Evolutionary conservation across 1,140 invertebrate genomes (phyloP).

Genomic region (Frieseomelitta varia): DNA sequence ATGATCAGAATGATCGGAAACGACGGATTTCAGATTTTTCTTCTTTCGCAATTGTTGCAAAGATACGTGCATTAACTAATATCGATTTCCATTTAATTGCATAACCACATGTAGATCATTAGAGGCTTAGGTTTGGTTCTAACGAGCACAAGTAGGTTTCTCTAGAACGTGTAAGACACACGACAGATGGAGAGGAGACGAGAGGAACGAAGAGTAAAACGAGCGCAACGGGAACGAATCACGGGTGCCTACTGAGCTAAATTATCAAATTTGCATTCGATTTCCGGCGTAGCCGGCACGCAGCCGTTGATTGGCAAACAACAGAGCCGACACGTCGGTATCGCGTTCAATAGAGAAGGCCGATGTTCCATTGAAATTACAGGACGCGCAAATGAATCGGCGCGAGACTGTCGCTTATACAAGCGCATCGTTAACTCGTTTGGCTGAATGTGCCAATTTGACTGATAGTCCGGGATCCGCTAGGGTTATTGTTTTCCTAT

Average conservation of each 20-base stretch:
- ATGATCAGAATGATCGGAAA: no score
- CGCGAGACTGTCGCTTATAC: conserved; percentile 33
- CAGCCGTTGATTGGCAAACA: conserved; percentile 63
- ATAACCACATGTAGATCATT: no score
- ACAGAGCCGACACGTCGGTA: conserved; percentile 35
- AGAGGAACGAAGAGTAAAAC: background rate
- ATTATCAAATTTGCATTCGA: conserved; percentile 68
- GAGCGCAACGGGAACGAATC: background rate
- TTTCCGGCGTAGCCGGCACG: conserved; percentile 42
- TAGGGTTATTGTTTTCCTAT: background rate
- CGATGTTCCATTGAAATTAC: conserved; percentile 53
- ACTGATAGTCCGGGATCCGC: background rate
- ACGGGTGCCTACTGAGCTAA: conserved; percentile 14
- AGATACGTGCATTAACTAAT: no score
- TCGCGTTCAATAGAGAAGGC: conserved; percentile 42
- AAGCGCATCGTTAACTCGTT: conserved; percentile 55
- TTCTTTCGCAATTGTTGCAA: no score
- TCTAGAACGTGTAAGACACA: no score
- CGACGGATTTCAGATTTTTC: no score
- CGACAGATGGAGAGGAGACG: background rate
- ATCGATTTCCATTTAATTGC: no score
- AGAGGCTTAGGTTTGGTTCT: no score
- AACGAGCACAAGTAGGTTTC: no score
- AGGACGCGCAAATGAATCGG: conserved; percentile 51
- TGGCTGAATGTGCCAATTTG: conserved; percentile 27